Evolutionary conservation across 1,140 invertebrate genomes (phyloP), one percentile per base, ranked within the genome.

Genomic region (Nasonia giraulti): DNA sequence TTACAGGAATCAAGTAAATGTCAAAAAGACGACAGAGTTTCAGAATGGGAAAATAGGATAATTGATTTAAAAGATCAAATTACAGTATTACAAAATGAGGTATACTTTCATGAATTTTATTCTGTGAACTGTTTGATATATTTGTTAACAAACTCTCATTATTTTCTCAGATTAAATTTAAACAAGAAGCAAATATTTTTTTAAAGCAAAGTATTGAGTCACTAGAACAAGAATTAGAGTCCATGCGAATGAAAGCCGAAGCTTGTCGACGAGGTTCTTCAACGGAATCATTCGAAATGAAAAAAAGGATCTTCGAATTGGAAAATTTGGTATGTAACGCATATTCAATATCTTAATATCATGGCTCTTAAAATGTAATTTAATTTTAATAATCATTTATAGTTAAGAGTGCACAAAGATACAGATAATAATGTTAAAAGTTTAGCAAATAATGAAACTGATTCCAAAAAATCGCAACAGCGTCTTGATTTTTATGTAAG

Each of bases 381-480:
- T 33, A 71, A 12, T 31, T 71, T 31, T 27, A 1, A 71, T 71
- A 71, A 71, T 82, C 82, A n/a, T 79, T 77, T 91, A 78, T 79
- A 92, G 91, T 76, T 90, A 68, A 90, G 87, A 85, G 68, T 77
- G 12, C 88, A 91, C 82, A 90, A 88, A 76, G 87, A 88, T 68
- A 77, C 87, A 75, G 89, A 91, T 82, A 87, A 82, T 66, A 86
- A 87, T 79, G 82, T 91, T 20, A 89, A 88, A 76, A 88, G 73
- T 82, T 86, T 91, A 83, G 85, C 78, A 68, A 76, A 78, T 44
- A 90, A 85, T 82, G 88, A 89, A 87, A 23, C 47, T 12, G 90
- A 90, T 84, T 78, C 90, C 37, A 87, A 89, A 8, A 91, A 87
- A 71, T 90, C 84, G 1, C 87, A 86, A 82, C 87, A 86, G 80